phyloP scores from a whole-genome alignment of 1,140 invertebrate genomes.

The Copidosoma floridanum region DNA sequence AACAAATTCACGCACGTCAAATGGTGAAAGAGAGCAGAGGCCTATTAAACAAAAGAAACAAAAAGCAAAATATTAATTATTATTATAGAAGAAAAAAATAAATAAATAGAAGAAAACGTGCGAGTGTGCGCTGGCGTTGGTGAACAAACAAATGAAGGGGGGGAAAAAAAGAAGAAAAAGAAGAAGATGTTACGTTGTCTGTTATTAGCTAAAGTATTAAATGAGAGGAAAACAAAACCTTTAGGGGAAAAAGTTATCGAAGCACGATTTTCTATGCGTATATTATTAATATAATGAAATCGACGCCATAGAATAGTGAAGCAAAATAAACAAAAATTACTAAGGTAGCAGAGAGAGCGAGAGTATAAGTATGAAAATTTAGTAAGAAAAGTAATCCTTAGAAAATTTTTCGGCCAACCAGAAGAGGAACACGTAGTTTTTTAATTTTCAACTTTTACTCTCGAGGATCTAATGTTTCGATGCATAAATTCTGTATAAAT shows the following conservation, averaged over 20 bases:
- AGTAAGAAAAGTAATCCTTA: neutral
- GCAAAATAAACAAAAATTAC: neutral
- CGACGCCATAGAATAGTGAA: neutral
- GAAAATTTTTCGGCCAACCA: neutral
- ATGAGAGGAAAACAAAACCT: neutral
- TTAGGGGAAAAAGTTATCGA: neutral
- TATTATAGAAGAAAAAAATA: too few species aligned
- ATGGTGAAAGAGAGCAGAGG: constrained; percentile 12
- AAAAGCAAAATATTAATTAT: neutral
- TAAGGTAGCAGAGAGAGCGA: too few species aligned
- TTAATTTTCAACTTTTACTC: neutral
- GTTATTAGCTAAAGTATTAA: neutral
- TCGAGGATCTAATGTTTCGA: too few species aligned
- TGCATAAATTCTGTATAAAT: too few species aligned
- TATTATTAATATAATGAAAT: neutral
- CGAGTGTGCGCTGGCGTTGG: neutral
- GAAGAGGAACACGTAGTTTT: neutral
- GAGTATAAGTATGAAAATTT: too few species aligned
- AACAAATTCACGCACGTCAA: neutral
- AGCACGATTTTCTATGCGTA: neutral
- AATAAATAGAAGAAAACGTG: too few species aligned
- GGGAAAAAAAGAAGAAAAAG: too few species aligned
- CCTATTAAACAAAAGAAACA: constrained; percentile 9
- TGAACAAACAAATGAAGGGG: neutral
- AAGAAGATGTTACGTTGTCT: too few species aligned